Evolutionary conservation across 2,113 vertebrate genomes (phyloP).

Genomic region (Pandion haliaetus): DNA sequence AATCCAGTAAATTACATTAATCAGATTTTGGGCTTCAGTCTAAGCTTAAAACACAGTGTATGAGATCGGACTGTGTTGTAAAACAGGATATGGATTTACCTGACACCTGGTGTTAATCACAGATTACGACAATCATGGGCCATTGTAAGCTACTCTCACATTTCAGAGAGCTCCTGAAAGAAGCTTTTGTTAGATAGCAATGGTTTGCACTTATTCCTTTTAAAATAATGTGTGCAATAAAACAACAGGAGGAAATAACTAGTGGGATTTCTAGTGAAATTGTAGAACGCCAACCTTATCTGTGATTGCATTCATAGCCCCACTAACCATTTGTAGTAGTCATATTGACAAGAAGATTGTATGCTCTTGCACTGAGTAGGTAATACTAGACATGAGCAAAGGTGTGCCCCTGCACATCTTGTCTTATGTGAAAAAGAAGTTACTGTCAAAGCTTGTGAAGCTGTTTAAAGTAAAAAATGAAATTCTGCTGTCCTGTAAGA

Average conservation of each 20-base stretch:
- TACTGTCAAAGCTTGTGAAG: neutral
- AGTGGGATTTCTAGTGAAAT: neutral
- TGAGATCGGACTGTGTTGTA: neutral
- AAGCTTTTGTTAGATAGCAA: neutral
- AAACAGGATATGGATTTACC: neutral
- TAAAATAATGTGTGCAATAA: neutral
- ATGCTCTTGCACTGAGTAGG: neutral
- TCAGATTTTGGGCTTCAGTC: neutral
- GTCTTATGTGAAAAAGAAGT: neutral
- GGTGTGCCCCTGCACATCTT: neutral
- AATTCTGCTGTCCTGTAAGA: neutral
- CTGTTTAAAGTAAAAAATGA: neutral
- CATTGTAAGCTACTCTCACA: accelerated
- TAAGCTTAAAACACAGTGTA: neutral
- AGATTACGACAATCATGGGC: neutral
- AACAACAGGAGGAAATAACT: neutral
- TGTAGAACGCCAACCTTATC: neutral
- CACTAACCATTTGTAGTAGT: neutral
- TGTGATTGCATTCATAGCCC: neutral
- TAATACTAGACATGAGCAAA: neutral
- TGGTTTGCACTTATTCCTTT: neutral
- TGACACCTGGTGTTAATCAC: neutral
- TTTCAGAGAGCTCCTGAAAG: neutral
- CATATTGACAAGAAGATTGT: neutral
- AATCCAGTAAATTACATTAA: neutral